Percentiles rank a stretch among this genome's conserved stretches.
Conservation (phyloP, 2,113 vertebrate genomes). For the Parus major region DNA sequence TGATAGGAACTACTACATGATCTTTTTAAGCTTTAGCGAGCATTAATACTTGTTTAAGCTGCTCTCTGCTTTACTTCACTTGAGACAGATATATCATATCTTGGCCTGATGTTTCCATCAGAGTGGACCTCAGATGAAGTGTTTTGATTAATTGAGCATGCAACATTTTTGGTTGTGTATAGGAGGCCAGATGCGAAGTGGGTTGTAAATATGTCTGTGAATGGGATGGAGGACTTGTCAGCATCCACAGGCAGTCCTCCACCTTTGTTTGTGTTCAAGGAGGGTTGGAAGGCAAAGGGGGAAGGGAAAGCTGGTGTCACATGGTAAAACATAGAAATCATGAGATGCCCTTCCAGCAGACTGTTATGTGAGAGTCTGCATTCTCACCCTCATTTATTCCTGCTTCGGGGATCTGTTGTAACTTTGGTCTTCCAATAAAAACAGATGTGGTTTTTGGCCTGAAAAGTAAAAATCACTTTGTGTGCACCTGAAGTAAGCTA, state of each 20-base stretch:
- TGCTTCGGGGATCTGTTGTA: background rate
- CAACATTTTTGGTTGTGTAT: background rate
- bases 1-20: background rate
- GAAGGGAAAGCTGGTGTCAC: background rate
- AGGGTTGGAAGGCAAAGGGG: background rate
- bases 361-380: background rate
- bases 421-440: background rate
- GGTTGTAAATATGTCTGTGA: background rate
- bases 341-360: background rate
- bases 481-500: background rate
- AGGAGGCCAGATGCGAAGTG: background rate
- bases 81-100: background rate
- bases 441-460: background rate
- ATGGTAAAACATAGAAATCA: background rate
- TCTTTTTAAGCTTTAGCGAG: background rate
- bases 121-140: background rate
- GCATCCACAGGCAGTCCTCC: background rate
- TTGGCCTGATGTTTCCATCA: background rate
- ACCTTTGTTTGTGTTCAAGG: rapidly evolving
- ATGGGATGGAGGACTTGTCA: background rate
- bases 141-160: background rate
- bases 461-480: background rate
- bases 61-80: background rate
- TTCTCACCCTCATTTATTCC: background rate
- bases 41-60: background rate